Base-by-base conservation (phyloP, 2,113 vertebrate genomes). In the Pelodiscus sinensis region DNA sequence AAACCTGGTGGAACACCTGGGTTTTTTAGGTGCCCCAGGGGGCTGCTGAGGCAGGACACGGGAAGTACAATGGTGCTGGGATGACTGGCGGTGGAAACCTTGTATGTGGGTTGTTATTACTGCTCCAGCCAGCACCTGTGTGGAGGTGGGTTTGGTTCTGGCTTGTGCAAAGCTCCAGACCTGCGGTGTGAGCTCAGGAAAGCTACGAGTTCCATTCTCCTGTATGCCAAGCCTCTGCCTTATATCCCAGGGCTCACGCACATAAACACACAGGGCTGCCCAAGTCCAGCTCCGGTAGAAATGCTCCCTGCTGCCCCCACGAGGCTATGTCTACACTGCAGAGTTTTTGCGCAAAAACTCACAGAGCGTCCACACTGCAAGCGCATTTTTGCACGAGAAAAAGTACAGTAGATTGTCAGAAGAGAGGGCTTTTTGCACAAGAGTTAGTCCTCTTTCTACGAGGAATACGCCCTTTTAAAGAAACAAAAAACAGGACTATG, bases 191-290 rank as follows among this genome's bases (percentile, higher is more conserved):
- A 82, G 79, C 90, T 94, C 86, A 10, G 35, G 44, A 94, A 95
- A 94, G 93, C 92, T 94, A 94, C 90, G 62, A 88, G 92, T 84
- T 97, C 94, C 86, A 93, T 87, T 88, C 0, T 62, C 92, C 92
- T 90, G 92, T 90, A 54, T 60, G 85, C 94, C 96, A 89, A 96
- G 87, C 95, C 94, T 81, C 75, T 85, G 94, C 88, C 21, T 97
- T 92, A 95, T 13, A 6, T 94, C 96, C 57, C 22, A 58, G 2
- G 38, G 24, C 10, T 44, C 51, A 0, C 1, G 86, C 91, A 82
- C 87, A 92, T 68, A 68, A 96, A 94, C 85, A 84, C 0, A 29
- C 52, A 9, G 0, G 9, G 90, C 84, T 44, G 85, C 78, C 57
- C 3, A 5, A 24, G 65, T 51, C 78, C 27, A 27, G 78, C 16